Evolutionary conservation across 92 coral and sea anemone species (phyloP).

Genomic region (Umimayanthus kanabou): DNA sequence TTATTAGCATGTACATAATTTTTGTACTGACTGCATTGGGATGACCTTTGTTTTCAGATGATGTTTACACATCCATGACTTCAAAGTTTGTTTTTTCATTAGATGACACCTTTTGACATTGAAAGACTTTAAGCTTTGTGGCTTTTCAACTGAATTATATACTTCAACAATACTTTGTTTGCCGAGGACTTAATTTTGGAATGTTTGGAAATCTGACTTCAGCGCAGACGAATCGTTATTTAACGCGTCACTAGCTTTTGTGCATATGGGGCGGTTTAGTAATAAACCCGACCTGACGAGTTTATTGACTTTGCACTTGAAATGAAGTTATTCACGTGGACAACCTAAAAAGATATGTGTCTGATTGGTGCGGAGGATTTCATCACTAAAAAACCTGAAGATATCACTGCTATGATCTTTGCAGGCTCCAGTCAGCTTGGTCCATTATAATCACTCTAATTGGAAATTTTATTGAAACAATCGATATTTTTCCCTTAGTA

Average conservation of each 20-base stretch:
- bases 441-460: neutral
- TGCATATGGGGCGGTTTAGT: constrained; percentile 12
- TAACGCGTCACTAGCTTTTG: neutral
- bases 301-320: constrained; percentile 22
- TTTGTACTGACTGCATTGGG: neutral
- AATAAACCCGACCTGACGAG: neutral
- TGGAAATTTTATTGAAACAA: neutral
- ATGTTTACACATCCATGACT: neutral
- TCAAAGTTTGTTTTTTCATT: constrained; percentile 16
- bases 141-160: constrained; percentile 7
- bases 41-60: neutral
- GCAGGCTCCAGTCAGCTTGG: constrained; percentile 23
- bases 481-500: neutral
- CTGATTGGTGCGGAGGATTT: neutral
- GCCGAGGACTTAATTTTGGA: neutral
- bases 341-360: neutral
- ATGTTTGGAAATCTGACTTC: constrained; percentile 26
- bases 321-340: constrained; percentile 20
- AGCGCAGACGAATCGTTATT: constrained; percentile 17
- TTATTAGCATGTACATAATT: neutral
- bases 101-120: neutral
- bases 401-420: neutral
- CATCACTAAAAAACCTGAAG: neutral
- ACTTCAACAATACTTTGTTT: constrained; percentile 13
- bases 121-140: constrained; percentile 26